These are phyloP conservation scores for Atta colombica DNA, from an alignment of 1,140 invertebrate genomes.

Conservation along the genomic window DNA sequence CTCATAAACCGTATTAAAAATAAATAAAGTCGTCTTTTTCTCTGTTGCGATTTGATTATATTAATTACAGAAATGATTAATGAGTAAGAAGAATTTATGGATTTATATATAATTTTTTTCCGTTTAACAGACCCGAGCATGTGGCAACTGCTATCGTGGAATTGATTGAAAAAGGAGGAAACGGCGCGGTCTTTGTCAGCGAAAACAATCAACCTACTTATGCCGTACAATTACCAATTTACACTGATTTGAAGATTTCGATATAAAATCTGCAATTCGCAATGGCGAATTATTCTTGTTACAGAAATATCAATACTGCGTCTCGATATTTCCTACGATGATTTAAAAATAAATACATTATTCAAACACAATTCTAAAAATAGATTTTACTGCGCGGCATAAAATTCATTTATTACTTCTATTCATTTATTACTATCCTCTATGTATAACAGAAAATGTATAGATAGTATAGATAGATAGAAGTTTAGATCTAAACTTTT, in stretches of 20 bases:
- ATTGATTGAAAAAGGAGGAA: slow-evolving; percentile 83
- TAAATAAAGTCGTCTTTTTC: not conserved
- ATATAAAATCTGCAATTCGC: not conserved
- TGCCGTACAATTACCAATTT: slow-evolving; percentile 76
- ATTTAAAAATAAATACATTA: slow-evolving; percentile 19
- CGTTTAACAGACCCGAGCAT: slow-evolving; percentile 78
- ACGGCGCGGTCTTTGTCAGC: slow-evolving; percentile 84
- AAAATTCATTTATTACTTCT: slow-evolving; percentile 9
- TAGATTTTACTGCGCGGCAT: not conserved
- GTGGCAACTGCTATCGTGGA: slow-evolving; percentile 84
- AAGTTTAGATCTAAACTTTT: not conserved
- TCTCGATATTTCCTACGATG: not conserved
- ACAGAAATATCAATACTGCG: not conserved
- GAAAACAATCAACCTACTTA: slow-evolving; percentile 85
- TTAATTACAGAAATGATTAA: slow-evolving; percentile 4
- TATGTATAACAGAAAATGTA: not conserved
- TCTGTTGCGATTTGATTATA: not conserved
- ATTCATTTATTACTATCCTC: not conserved
- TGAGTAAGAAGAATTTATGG: not conserved
- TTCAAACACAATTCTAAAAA: not conserved
- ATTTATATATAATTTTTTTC: not conserved
- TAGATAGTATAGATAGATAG: no score
- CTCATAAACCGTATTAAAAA: not conserved
- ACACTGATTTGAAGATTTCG: slow-evolving; percentile 48
- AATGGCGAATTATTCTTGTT: slow-evolving; percentile 1